Evolutionary conservation across 2,113 vertebrate genomes (phyloP).

Genomic region (Gobius niger): DNA sequence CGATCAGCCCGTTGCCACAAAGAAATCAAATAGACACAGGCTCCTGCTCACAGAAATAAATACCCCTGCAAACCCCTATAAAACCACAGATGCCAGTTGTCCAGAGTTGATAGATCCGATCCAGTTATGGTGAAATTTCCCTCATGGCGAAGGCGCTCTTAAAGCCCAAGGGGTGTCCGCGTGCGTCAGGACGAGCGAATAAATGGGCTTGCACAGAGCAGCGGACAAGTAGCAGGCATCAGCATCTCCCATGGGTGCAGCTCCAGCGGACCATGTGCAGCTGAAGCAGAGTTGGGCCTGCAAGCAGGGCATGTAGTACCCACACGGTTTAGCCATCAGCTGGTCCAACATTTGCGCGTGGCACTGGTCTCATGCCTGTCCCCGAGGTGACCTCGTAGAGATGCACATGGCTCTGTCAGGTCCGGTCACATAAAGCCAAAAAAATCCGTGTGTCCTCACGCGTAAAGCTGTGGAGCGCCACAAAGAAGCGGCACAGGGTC

Average conservation of each 20-base stretch:
- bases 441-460: background rate
- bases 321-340: constrained; percentile 34
- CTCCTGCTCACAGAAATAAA: constrained; percentile 37
- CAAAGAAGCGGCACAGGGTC: constrained; percentile 20
- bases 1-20: constrained; percentile 62
- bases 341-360: constrained; percentile 36
- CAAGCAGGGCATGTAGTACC: constrained; percentile 13
- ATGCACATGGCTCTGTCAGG: constrained; percentile 42
- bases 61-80: constrained; percentile 11
- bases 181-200: constrained; percentile 48
- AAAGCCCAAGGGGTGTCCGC: constrained; percentile 43
- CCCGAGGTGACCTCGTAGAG: constrained; percentile 48
- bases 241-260: constrained; percentile 52
- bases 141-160: constrained; percentile 49
- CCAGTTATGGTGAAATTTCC: constrained; percentile 47
- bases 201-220: constrained; percentile 39
- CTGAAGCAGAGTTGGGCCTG: constrained; percentile 40
- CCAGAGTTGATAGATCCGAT: constrained; percentile 33
- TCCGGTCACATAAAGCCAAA: background rate
- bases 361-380: constrained; percentile 76
- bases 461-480: constrained; percentile 3
- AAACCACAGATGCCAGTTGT: constrained; percentile 10
- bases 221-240: constrained; percentile 38
- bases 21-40: constrained; percentile 44
- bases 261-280: constrained; percentile 56